These are phyloP conservation scores for Argyresthia goedartella DNA, from an alignment of 2,888 invertebrate genomes.

Conservation along the genomic window DNA sequence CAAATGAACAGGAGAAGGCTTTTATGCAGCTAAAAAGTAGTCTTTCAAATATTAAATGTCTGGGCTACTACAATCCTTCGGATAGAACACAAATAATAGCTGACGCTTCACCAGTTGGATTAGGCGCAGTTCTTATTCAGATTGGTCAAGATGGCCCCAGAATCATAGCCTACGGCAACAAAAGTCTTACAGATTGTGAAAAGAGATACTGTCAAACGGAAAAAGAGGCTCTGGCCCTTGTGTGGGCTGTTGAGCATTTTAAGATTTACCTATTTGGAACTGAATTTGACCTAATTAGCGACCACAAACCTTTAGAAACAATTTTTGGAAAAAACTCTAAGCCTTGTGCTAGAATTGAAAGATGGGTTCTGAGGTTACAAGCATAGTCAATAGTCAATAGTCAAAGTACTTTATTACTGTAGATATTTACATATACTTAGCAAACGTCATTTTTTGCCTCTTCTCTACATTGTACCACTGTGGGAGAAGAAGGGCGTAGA, in stretches of 20 bases:
- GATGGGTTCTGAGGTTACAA: constrained; percentile 26
- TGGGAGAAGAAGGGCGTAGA: too few species aligned
- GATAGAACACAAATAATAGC: constrained; percentile 15
- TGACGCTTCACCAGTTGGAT: constrained; percentile 16
- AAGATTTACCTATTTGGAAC: constrained; percentile 18
- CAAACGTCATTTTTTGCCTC: too few species aligned
- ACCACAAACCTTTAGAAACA: constrained; percentile 31
- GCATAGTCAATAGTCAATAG: too few species aligned
- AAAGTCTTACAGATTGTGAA: constrained; percentile 17
- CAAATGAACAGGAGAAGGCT: constrained; percentile 5
- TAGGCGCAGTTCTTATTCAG: constrained; percentile 15
- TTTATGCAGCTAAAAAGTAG: neutral
- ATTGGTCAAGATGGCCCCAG: constrained; percentile 12
- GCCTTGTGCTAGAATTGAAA: constrained; percentile 25
- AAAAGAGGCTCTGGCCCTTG: constrained; percentile 23
- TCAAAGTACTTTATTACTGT: too few species aligned
- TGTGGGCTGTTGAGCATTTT: constrained; percentile 21
- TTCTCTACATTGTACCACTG: too few species aligned
- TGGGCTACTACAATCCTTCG: constrained; percentile 14
- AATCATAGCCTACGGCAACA: constrained; percentile 20
- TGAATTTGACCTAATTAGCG: constrained; percentile 21
- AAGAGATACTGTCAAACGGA: constrained; percentile 19
- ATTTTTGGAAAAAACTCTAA: constrained; percentile 22
- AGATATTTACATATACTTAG: too few species aligned
- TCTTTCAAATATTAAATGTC: neutral